Conservation (phyloP, 2,113 vertebrate species). For the Marmota flaviventris region DNA sequence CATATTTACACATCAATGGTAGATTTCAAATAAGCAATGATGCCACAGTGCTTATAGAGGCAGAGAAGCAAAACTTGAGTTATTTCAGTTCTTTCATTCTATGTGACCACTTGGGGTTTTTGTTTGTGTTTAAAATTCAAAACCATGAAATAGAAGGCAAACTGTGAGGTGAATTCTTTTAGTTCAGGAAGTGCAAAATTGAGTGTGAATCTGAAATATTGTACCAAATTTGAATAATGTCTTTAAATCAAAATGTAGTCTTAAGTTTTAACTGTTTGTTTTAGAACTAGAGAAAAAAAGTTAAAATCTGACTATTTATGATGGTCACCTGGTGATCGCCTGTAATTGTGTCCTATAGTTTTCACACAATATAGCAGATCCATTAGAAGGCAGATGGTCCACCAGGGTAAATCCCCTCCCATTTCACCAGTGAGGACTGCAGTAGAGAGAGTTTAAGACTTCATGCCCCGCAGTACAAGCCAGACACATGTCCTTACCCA, state of each 20-base stretch:
- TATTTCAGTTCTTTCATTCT: not conserved
- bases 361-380: not conserved
- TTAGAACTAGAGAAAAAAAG: not conserved
- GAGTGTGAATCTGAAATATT: not conserved
- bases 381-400: not conserved
- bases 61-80: not conserved
- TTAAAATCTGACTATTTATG: not conserved
- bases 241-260: not conserved
- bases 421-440: not conserved
- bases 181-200: not conserved
- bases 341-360: not conserved
- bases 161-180: not conserved
- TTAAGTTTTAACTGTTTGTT: slow-evolving; percentile 52
- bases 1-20: accelerated
- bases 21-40: not conserved
- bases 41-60: not conserved
- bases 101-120: not conserved
- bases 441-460: not conserved
- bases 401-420: not conserved
- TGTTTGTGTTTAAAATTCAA: slow-evolving; percentile 5
- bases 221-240: not conserved
- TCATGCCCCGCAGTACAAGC: no score
- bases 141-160: not conserved
- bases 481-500: not conserved
- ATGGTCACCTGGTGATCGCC: not conserved